Base-by-base conservation (phyloP, 2,113 vertebrate genomes). In the Phaethon lepturus region DNA sequence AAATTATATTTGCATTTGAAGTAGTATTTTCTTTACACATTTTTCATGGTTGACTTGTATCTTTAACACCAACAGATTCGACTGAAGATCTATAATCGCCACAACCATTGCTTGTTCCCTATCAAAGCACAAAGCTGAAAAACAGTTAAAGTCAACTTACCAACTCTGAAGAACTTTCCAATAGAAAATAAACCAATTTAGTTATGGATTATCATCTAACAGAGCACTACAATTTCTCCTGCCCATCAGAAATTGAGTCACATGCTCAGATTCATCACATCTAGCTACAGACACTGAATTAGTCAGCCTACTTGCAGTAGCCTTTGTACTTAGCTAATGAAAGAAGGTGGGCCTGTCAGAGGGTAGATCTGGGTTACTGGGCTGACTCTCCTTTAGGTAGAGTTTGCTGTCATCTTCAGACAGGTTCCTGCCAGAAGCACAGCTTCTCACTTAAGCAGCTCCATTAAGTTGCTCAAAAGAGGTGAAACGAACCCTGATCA, bases 381-480 rank as follows among this genome's bases (percentile, higher is more conserved):
- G 17, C 49, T 69, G 59, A 9, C 56, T 69, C 64, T 45, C 8
- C 55, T 87, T 24, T 9, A 59, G 11, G 10, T 17, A 87, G 60
- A 13, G 6, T 55, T 67, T 74, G 63, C 49, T 64, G 2, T 40
- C 63, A 69, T 33, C 71, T 90, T 31, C 9, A 67, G 24, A 62
- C 42, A 81, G 38, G 13, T 7, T 66, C 31, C 64, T 87, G 50
- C 17, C 81, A 93, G 55, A 74, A 80, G 45, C 35, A 81, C 38
- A 74, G 55, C 42, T 53, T 73, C 59, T 33, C 60, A 28, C 52
- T 63, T 78, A 67, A 67, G 22, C 69, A 0, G 18, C 59, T 55
- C 71, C 95, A 94, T 67, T 94, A 71, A 59, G 42, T 4, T 72
- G 47, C 77, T 89, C 73, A 91, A 83, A 59, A 72, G 75, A 86